Base-by-base conservation (phyloP, 2,888 invertebrate genomes). In the Lymantria dispar region DNA sequence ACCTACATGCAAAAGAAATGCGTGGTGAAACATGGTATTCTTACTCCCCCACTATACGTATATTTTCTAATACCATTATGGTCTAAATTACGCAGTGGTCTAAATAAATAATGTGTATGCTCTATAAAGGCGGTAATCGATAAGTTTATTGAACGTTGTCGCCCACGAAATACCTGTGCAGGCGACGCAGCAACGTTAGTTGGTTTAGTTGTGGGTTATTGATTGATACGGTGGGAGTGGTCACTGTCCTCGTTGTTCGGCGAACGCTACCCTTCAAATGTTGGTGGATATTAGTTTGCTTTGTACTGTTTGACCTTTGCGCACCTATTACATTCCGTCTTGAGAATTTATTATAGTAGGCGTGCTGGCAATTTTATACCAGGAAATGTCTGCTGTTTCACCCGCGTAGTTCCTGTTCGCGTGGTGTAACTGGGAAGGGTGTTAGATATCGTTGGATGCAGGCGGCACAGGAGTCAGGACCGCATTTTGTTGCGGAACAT, bases 181-280 rank as follows among this genome's bases (percentile, higher is more conserved):
- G 62, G 65, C 56, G 68, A 68, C 48, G 48, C 56, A 54, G 57
- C 60, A 61, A 62, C 61, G 61, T 52, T 30, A 56, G 63, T 70
- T 63, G 60, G 70, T 58, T 58, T 61, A 70, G 67, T 57, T 56
- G 59, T 65, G 65, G 64, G 57, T 62, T 62, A 62, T 74, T 74
- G 76, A 77, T 77, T 66, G 76, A 70, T 70, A 64, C 50, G 68
- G 55, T 59, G 64, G 69, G 72, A 64, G 75, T 64, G 70, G 70
- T 47, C 52, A 41, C 44, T 45, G 55, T 56, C 59, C 68, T 58
- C 54, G 50, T 54, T 52, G 56, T 57, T 48, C 40, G 44, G 39
- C 46, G 37, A 56, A 57, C 55, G 49, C 40, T 52, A 48, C 54
- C 62, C 48, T n/a, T 50, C 52, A 45, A 40, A 40, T 40, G 48